Base-by-base conservation (phyloP, 37 sponge, comb jelly and placozoan genomes). In the Spongia lamella region DNA sequence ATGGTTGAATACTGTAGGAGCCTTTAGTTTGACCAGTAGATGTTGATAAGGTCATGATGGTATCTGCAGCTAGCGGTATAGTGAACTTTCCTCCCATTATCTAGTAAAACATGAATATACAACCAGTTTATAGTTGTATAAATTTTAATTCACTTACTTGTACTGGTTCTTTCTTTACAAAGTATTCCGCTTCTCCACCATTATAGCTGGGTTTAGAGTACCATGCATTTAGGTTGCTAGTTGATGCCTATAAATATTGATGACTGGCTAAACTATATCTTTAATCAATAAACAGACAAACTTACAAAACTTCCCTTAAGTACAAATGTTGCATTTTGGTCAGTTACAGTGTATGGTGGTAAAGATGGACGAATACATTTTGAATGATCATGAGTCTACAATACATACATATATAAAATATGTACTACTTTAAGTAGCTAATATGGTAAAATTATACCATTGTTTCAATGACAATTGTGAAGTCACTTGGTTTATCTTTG, bases 401-500 rank as follows among this genome's bases (percentile, higher is more conserved):
- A 43, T 36, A 21, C 21, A 72, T 27, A 63, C 14, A 34, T 24
- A n/a, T 13, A 43, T 43, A 9, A 43, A 43, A 43, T 9, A 5
- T 13, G 47, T 43, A 43, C 5, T 9, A 43, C 5, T 43, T 43
- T 5, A 13, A 43, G 9, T 9, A 13, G 9, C 47, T 43, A 9
- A 43, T 9, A 43, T 43, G 47, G 47, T 43, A 9, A 13, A 43
- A 43, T 9, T 43, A 36, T 35, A 85, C 86, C 88, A 91, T 91
- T 20, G 88, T 87, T 53, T 87, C 88, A 22, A 91, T 91, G 63
- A 91, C 54, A 29, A 91, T 87, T 21, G 84, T 79, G 72, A 83
- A 82, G 68, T 85, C 83, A 0, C 71, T 73, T 17, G 20, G 78
- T 22, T 62, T 83, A 24, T 68, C 32, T 0, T 76, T 70, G 61